These are phyloP conservation scores for Brachynemurus nebulosus DNA, from an alignment of 2,888 invertebrate species.

Conservation along the genomic window DNA sequence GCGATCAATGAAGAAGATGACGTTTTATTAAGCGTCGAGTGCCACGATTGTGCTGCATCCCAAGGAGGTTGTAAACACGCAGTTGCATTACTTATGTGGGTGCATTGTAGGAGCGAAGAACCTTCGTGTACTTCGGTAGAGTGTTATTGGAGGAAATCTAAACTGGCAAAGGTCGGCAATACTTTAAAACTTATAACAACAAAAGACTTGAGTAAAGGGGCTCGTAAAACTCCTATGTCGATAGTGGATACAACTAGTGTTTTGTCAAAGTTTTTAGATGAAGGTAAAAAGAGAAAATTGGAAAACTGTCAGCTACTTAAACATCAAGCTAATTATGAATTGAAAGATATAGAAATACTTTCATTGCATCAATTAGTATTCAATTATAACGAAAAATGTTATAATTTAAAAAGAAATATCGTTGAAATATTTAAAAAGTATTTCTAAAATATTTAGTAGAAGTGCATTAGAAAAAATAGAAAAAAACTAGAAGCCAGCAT, in stretches of 20 bases:
- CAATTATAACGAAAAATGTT: slow-evolving; percentile 6
- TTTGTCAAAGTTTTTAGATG: slow-evolving; percentile 12
- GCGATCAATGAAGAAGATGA: slow-evolving; percentile 10
- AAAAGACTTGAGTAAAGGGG: slow-evolving; percentile 15
- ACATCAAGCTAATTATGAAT: slow-evolving; percentile 12
- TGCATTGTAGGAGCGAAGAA: slow-evolving; percentile 12
- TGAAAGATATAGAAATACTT: neutral
- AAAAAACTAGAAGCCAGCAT: slow-evolving; percentile 13
- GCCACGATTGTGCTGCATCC: neutral
- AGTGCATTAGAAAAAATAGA: slow-evolving; percentile 11
- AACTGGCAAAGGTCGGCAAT: too few relatives aligned
- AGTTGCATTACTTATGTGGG: slow-evolving; percentile 15
- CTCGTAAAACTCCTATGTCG: slow-evolving; percentile 14
- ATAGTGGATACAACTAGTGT: slow-evolving; percentile 13
- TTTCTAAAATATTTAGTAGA: too few relatives aligned
- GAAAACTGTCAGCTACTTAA: slow-evolving; percentile 15
- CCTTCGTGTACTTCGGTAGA: slow-evolving; percentile 6
- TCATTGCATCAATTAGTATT: slow-evolving; percentile 11
- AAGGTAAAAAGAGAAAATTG: slow-evolving; percentile 15
- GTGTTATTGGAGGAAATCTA: slow-evolving; percentile 15
- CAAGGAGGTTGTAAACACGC: slow-evolving; percentile 14
- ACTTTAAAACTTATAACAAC: slow-evolving; percentile 11
- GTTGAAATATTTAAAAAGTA: slow-evolving; percentile 4
- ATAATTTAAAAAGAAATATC: slow-evolving; percentile 6
- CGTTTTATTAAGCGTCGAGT: neutral